Percentiles rank a stretch among this genome's conserved stretches.
phyloP scores from a whole-genome alignment of 2,888 invertebrate genomes.

The Alloplasta piceator region DNA sequence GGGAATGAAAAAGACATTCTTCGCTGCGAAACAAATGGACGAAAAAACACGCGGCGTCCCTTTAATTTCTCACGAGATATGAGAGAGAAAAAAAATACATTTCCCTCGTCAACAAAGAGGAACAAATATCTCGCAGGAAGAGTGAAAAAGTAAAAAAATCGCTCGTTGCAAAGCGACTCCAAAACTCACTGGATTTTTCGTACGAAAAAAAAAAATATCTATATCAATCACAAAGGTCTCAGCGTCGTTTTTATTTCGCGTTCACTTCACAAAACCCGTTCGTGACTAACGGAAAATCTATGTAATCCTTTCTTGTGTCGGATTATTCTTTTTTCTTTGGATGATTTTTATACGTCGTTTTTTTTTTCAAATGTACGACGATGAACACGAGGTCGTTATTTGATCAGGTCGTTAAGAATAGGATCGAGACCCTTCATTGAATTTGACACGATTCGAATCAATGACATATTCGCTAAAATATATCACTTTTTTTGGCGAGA shows the following conservation, averaged over 20 bases:
- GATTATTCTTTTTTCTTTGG: neutral
- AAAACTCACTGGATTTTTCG: constrained; percentile 19
- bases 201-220: neutral
- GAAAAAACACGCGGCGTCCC: too few relatives aligned
- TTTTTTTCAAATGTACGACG: constrained; percentile 5
- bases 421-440: constrained; percentile 66
- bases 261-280: neutral
- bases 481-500: constrained; percentile 31
- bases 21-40: too few relatives aligned
- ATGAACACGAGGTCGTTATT: constrained; percentile 72
- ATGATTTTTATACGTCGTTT: neutral
- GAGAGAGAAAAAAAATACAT: too few relatives aligned
- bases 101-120: neutral
- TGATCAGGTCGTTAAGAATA: constrained; percentile 72
- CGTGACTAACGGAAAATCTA: neutral
- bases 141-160: neutral
- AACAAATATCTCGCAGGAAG: neutral
- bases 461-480: constrained; percentile 62
- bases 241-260: neutral
- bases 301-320: too few relatives aligned
- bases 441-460: constrained; percentile 71
- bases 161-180: neutral
- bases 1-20: too few relatives aligned
- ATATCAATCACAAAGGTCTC: neutral
- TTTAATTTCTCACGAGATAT: too few relatives aligned